These are phyloP conservation scores for Gryon sp. DNA, from an alignment of 1,140 invertebrate species.

Conservation along the genomic window DNA sequence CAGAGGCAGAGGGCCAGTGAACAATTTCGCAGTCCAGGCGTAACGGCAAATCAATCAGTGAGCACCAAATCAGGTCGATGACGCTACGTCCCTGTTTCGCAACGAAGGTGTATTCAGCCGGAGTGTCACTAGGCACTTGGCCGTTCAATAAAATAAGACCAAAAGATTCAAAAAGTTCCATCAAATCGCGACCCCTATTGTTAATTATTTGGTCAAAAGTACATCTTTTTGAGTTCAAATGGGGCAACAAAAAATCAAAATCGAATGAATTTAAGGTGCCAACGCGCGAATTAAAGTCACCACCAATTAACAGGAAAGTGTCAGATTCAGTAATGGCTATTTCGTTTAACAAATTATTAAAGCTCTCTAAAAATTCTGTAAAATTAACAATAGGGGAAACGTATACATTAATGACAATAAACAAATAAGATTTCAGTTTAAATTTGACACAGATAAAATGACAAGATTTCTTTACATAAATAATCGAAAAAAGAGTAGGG, in stretches of 20 bases:
- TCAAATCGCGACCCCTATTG: not conserved
- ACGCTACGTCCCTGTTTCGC: not conserved
- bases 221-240: not conserved
- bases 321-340: too few relatives aligned
- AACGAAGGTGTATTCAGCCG: not conserved
- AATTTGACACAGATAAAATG: not conserved
- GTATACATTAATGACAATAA: not conserved
- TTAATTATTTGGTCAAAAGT: not conserved
- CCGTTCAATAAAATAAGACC: constrained; percentile 2
- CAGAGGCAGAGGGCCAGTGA: not conserved
- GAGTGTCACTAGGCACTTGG: not conserved
- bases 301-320: not conserved
- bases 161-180: not conserved
- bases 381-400: not conserved
- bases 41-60: not conserved
- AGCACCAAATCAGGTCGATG: constrained; percentile 16
- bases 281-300: too few relatives aligned
- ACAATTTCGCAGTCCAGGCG: not conserved
- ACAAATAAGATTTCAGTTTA: not conserved
- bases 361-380: not conserved
- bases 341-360: not conserved
- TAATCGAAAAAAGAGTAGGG: not conserved
- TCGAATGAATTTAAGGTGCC: not conserved
- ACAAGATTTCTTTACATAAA: not conserved
- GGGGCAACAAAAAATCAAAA: not conserved